Evolutionary conservation across 2,888 invertebrate species (phyloP), one percentile per base, ranked within the genome.

Genomic region (Sesia apiformis): DNA sequence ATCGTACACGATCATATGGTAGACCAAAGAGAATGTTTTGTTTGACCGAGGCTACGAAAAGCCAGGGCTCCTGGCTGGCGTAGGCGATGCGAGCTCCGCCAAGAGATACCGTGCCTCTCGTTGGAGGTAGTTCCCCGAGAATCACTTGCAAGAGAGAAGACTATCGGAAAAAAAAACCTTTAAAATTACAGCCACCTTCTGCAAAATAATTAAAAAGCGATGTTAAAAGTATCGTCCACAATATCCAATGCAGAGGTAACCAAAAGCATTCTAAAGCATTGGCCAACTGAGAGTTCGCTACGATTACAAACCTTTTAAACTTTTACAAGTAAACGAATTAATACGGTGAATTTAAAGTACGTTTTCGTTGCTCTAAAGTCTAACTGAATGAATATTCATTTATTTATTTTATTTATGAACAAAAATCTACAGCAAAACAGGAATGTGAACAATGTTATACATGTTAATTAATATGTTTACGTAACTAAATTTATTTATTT

Each of bases 21-120:
- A 91, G 86, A 0, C 95, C 96, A 74, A 97, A 96, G 6, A 95
- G 81, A 58, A 97, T 94, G 70, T 97, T 97, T 66, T 95, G 93
- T 50, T 93, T 88, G 3, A 97, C 91, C 1, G 93, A 92, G 2
- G 92, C 93, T 0, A 92, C 90, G 63, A 94, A 94, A 2, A 94
- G 77, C 96, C 96, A 97, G 0, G 96, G 93, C 64, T 96, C 94
- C 79, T 96, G 96, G 52, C 94, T 92, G 2, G 94, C 93, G 72
- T 95, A 96, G 0, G 93, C 90, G n/a, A 93, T 69, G 3, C 79
- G 81, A 2, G 76, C 77, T 4, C 95, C 95, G 1, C 90, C 90
- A 8, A 94, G 76, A 3, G 90, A 77, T 52, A 95, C 71, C 0
- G 84, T 84, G 0, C 96, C 96, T 40, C 84, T 77, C 0, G 82